A percentile compares a stretch with the other conserved stretches of the same genome.
Conservation (phyloP, 2,797 vertebrate species). For the Dallia pectoralis region DNA sequence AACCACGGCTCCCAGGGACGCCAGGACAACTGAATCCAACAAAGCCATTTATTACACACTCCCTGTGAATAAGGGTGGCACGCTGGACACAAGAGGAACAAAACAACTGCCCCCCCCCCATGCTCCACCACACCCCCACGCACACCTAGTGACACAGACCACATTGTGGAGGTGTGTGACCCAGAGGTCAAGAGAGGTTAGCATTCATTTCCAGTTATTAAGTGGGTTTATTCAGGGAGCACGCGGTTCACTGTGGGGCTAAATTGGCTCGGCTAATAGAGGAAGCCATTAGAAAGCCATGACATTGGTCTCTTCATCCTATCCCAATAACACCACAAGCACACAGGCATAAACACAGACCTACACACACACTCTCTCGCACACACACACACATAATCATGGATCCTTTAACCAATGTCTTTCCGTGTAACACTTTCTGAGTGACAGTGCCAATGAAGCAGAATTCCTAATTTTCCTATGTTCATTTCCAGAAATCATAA, state of each 20-base stretch:
- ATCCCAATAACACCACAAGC: background rate
- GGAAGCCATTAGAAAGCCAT: slow-evolving; percentile 16
- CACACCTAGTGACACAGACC: slow-evolving; percentile 31
- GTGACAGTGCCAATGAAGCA: background rate
- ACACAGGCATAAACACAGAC: background rate
- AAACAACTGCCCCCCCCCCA: slow-evolving; percentile 57
- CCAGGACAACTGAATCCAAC: slow-evolving; percentile 68
- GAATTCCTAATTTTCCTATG: background rate
- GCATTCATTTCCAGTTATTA: slow-evolving; percentile 56
- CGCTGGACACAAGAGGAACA: slow-evolving; percentile 67
- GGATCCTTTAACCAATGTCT: background rate
- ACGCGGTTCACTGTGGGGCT: slow-evolving; percentile 1
- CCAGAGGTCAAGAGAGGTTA: slow-evolving; percentile 51
- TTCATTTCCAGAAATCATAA: no score
- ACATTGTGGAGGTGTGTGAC: slow-evolving; percentile 43
- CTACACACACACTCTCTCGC: slow-evolving; percentile 6
- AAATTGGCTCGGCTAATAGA: slow-evolving; percentile 14
- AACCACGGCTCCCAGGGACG: slow-evolving; percentile 66
- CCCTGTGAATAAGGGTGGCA: slow-evolving; percentile 61
- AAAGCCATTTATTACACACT: slow-evolving; percentile 71
- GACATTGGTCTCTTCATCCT: slow-evolving; percentile 1
- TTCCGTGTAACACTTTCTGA: background rate
- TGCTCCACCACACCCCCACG: slow-evolving; percentile 11
- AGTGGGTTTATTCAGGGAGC: slow-evolving; percentile 32
- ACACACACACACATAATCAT: slow-evolving; percentile 6